Percentiles rank a stretch among this genome's conserved stretches.
Evolutionary conservation across 2,113 vertebrate species (phyloP).

Genomic region (Tychaedon coryphoeus): DNA sequence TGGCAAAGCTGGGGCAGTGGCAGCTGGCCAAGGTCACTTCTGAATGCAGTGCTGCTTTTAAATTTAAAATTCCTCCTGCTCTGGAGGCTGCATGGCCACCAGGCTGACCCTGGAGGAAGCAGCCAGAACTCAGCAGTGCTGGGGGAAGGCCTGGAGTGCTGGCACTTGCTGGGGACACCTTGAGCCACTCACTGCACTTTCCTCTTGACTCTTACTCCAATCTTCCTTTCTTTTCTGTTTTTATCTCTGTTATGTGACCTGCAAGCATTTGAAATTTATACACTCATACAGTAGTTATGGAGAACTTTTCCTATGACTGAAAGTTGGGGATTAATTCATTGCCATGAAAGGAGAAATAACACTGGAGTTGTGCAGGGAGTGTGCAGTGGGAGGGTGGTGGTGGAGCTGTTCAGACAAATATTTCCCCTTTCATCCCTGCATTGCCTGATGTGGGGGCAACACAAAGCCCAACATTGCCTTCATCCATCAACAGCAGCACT

Average conservation of each 20-base stretch:
- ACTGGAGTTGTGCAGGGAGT: background rate
- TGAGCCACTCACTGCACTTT: background rate
- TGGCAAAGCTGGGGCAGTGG: background rate
- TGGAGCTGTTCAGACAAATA: background rate
- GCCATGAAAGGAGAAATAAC: background rate
- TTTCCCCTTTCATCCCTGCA: background rate
- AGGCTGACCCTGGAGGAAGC: background rate
- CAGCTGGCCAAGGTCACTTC: background rate
- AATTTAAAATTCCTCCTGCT: background rate
- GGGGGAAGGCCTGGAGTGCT: background rate
- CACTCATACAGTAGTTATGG: background rate
- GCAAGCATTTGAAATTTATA: background rate
- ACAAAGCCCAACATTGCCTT: background rate
- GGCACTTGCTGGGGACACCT: accelerated
- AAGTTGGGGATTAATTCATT: background rate
- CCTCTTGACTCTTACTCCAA: background rate
- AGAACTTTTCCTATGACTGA: background rate
- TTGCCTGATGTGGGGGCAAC: background rate
- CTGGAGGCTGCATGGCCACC: background rate
- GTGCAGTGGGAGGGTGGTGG: background rate
- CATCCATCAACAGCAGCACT: background rate
- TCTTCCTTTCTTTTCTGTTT: background rate
- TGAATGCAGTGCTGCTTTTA: background rate
- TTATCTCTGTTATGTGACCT: background rate
- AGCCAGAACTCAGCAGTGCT: background rate